Evolutionary conservation across 1,140 invertebrate species (phyloP).

Genomic region (Popillia japonica): DNA sequence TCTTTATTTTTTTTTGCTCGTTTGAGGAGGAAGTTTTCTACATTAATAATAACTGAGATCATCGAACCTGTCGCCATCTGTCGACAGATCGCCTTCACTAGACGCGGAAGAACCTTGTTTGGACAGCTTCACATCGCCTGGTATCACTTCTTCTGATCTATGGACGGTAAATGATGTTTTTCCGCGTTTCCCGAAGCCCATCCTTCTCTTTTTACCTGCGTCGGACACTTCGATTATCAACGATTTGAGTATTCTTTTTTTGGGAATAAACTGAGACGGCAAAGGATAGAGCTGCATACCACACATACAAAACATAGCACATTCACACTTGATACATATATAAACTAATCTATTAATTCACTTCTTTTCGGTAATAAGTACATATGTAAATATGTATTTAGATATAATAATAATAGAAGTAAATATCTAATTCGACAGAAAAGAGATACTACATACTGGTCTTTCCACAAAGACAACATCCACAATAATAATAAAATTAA

Average conservation of each 20-base stretch:
- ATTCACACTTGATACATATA: neutral
- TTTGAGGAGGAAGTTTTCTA: too few species aligned
- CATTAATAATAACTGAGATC: conserved; percentile 44
- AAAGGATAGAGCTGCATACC: conserved; percentile 36
- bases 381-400: too few species aligned
- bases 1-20: neutral
- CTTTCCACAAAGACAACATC: too few species aligned
- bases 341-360: neutral
- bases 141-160: conserved; percentile 93
- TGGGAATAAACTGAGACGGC: neutral
- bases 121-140: conserved; percentile 80
- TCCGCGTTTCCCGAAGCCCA: conserved; percentile 93
- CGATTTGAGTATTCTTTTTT: neutral
- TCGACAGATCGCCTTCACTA: conserved; percentile 88
- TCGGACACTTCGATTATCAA: conserved; percentile 12
- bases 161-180: conserved; percentile 95
- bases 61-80: conserved; percentile 82
- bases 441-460: too few species aligned
- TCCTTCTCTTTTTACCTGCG: conserved; percentile 90
- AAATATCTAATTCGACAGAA: too few species aligned
- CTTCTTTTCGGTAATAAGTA: too few species aligned
- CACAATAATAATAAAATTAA: too few species aligned
- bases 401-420: too few species aligned
- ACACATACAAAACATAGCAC: neutral
- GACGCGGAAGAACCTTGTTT: conserved; percentile 88